Percentiles rank a stretch among this genome's conserved stretches.
These are phyloP conservation scores for Volucella zonaria DNA, from an alignment of 2,888 invertebrate genomes.

Conservation along the genomic window DNA sequence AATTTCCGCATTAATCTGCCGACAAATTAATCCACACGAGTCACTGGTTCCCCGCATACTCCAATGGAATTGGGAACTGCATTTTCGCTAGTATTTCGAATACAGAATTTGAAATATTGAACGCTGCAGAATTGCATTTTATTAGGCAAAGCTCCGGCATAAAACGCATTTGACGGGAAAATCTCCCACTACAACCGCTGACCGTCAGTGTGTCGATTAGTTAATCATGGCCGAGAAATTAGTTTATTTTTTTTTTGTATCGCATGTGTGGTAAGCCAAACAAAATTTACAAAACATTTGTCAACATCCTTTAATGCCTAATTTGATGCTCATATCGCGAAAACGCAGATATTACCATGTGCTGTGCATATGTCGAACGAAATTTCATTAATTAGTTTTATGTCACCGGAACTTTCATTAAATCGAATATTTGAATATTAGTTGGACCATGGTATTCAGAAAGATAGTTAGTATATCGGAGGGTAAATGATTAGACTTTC, in stretches of 20 bases:
- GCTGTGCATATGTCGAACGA: too few species aligned
- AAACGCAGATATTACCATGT: not conserved
- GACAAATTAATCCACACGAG: too few species aligned
- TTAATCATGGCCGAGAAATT: not conserved
- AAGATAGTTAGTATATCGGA: too few species aligned
- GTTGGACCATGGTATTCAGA: too few species aligned
- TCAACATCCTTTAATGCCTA: not conserved
- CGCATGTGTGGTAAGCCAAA: not conserved
- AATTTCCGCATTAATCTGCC: too few species aligned
- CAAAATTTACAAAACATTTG: not conserved
- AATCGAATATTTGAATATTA: too few species aligned
- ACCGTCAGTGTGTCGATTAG: too few species aligned
- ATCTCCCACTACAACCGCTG: not conserved
- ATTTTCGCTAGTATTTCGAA: not conserved
- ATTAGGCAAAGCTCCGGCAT: not conserved
- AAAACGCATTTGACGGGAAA: conserved; percentile 18
- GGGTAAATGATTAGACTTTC: too few species aligned
- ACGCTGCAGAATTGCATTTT: conserved; percentile 1
- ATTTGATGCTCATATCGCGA: not conserved
- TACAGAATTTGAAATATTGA: not conserved
- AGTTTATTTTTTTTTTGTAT: conserved; percentile 5
- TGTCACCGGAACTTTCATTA: too few species aligned
- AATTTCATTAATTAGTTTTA: too few species aligned
- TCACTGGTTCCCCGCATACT: not conserved
- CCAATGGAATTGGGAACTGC: not conserved